These are phyloP conservation scores for Apis laboriosa DNA, from an alignment of 1,140 invertebrate species.

Conservation along the genomic window DNA sequence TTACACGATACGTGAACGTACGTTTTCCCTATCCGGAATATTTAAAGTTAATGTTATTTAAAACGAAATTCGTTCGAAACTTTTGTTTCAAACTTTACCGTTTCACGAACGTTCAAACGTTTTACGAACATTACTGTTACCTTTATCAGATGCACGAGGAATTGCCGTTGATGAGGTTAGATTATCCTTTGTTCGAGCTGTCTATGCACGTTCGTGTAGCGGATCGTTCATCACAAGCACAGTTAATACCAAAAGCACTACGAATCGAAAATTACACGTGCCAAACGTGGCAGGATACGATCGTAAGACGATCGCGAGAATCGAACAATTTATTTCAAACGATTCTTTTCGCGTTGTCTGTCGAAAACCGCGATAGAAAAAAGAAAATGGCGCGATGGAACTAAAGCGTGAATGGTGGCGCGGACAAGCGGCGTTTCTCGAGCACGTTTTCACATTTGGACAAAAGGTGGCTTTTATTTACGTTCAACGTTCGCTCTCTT, in stretches of 20 bases:
- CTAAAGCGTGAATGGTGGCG: background rate
- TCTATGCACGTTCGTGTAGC: background rate
- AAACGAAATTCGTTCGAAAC: background rate
- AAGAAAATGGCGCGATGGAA: background rate
- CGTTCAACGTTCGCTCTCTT: constrained; percentile 17
- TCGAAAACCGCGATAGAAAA: background rate
- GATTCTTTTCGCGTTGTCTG: background rate
- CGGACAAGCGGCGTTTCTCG: constrained; percentile 8
- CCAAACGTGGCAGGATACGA: background rate
- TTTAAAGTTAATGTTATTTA: background rate
- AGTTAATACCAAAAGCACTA: background rate
- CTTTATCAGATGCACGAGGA: constrained; percentile 5
- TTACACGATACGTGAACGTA: too few species aligned
- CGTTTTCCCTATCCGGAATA: too few species aligned
- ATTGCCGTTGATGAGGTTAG: constrained; percentile 1
- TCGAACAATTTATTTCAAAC: background rate
- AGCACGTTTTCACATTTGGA: constrained; percentile 26
- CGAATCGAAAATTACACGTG: background rate
- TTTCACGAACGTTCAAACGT: background rate
- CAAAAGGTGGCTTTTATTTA: constrained; percentile 40
- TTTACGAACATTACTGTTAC: background rate
- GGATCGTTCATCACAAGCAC: constrained; percentile 5
- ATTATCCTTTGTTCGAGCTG: constrained; percentile 7
- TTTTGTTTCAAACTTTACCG: background rate
- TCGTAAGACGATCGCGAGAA: background rate